phyloP scores from a whole-genome alignment of 1,140 invertebrate species.

The Sinella curviseta region DNA sequence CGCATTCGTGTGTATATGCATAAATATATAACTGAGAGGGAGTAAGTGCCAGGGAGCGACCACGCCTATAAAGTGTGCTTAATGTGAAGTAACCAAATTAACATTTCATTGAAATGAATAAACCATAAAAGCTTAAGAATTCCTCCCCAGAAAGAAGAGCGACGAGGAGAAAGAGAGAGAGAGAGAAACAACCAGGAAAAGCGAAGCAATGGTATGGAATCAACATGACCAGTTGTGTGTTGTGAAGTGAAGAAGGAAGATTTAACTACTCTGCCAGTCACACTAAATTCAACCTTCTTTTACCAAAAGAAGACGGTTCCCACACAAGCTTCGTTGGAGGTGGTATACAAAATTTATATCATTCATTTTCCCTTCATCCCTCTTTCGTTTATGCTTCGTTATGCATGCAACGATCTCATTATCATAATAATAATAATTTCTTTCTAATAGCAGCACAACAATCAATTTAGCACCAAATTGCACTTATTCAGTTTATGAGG shows the following conservation, averaged over 20 bases:
- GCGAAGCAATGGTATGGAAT: too few species aligned
- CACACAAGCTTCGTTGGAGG: too few species aligned
- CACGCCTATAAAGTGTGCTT: conserved; percentile 22
- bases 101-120: conserved; percentile 28
- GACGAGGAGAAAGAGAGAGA: too few species aligned
- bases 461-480: not conserved
- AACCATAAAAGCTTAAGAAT: conserved; percentile 12
- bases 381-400: too few species aligned
- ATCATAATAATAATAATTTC: conserved; percentile 1
- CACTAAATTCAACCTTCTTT: not conserved
- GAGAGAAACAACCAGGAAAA: too few species aligned
- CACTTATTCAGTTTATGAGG: not conserved
- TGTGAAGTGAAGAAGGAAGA: too few species aligned
- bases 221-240: too few species aligned
- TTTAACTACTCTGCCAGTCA: not conserved
- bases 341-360: too few species aligned
- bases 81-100: conserved; percentile 19
- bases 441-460: conserved; percentile 2
- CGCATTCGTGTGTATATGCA: too few species aligned
- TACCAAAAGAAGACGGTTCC: too few species aligned
- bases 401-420: too few species aligned
- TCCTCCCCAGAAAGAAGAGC: not conserved
- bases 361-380: too few species aligned
- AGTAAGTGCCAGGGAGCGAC: conserved; percentile 8
- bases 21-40: not conserved